Evolutionary conservation across 2,888 invertebrate genomes (phyloP), one percentile per base, ranked within the genome.

Genomic region (Standfussiana lucernea): DNA sequence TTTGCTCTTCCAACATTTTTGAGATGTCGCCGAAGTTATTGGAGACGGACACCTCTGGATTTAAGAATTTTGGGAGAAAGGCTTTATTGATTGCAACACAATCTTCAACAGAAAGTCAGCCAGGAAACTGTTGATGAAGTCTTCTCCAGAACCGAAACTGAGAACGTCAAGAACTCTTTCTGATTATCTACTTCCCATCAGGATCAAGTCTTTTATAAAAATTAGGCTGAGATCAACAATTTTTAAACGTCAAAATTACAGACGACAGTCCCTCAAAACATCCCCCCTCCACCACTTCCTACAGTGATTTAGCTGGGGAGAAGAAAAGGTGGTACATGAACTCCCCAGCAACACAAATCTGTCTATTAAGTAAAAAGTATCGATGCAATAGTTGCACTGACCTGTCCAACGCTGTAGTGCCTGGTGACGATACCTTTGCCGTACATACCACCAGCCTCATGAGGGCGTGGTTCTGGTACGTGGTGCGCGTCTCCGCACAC

Each of bases 401-500:
- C 98, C 97, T 99, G 98, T 47, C 99, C 99, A 5, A 98, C 97
- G 76, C 98, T 98, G 94, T 99, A 99, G 89, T 98, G 98, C 77
- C 98, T 97, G 40, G 98, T 98, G 87, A 98, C 98, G 88, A 99
- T 98, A 47, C 99, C 99, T 94, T 98, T 98, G 64, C 98, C 99
- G 91, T 97, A 99, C 94, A 98, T 97, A 13, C 99, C 99, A 7
- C 99, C 98, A 0, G 98, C 98, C 95, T 99, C 99, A 92, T 99
- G 99, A 0, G 98, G 98, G n/a, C 99, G 97, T 0, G 99, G 99
- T 75, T 94, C 94, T 21, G 93, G 94, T 18, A 98, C 94, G 86
- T 98, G 98, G 91, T 97, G 98, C 4, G 99, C 98, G 94, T 99
- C 99, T 0, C 99, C 99, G 91, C 99, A 99, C 56, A 99, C 97